Percentiles rank a stretch among this genome's conserved stretches.
Evolutionary conservation across 2,113 vertebrate genomes (phyloP).

Genomic region (Phocoena sinus): DNA sequence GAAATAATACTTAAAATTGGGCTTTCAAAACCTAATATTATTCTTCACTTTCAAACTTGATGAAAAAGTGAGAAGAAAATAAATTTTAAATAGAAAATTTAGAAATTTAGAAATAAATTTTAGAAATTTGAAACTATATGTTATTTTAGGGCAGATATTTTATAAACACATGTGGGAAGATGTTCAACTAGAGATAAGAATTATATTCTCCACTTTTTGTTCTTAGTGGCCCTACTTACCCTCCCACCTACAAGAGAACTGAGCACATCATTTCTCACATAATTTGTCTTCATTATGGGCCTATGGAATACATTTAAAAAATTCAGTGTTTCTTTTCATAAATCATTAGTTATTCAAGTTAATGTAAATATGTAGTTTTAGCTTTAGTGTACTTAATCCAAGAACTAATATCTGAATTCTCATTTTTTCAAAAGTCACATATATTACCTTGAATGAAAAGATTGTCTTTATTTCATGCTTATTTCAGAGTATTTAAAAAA

Average conservation of each 20-base stretch:
- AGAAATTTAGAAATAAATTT: neutral
- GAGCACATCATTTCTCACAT: neutral
- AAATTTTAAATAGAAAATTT: neutral
- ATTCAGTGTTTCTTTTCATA: neutral
- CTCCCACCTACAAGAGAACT: accelerated
- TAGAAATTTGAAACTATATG: neutral
- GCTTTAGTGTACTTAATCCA: neutral
- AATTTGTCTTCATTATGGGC: neutral
- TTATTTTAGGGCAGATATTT: neutral
- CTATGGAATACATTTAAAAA: neutral
- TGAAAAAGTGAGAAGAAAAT: neutral
- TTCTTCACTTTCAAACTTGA: neutral
- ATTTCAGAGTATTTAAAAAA: neutral
- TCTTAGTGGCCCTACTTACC: neutral
- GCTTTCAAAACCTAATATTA: neutral
- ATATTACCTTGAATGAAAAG: neutral
- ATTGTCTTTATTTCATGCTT: neutral
- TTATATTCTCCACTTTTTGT: neutral
- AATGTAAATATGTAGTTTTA: neutral
- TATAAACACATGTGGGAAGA: neutral
- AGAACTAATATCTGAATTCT: neutral
- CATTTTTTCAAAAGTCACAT: neutral
- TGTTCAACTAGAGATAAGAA: neutral
- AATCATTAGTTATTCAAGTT: neutral
- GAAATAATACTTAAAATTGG: neutral